Base-by-base conservation (phyloP, 2,113 vertebrate species). In the Sigmodon hispidus region DNA sequence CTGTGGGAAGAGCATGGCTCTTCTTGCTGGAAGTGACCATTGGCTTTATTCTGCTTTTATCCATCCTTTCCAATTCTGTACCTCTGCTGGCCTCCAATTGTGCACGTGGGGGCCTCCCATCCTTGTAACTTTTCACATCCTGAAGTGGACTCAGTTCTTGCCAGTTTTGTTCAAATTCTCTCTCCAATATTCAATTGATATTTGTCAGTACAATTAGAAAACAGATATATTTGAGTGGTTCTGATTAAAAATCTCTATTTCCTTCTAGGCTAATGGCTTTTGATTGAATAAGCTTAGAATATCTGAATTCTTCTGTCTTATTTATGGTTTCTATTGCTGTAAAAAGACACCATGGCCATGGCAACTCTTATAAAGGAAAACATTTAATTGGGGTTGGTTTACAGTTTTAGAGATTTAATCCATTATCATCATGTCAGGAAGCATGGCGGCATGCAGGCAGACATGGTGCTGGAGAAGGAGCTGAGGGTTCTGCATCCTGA, bases 121-220 rank as follows among this genome's bases (percentile, higher is more conserved):
- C 16, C 31, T 0, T 85, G 48, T 69, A 36, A 70, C 69, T 87
- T 76, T 89, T 16, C 86, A 52, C 19, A 84, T 89, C 26, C 84
- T 36, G 50, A 83, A 16, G 21, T 22, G 40, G 45, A 21, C 59
- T 52, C 65, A 36, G 43, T 75, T 87, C 29, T 95, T 92, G 73
- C 36, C 70, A 34, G 50, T 96, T 93, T 94, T 81, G 67, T 76
- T 96, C 88, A 73, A 2, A 65, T 86, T 83, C 34, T 92, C 15
- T 19, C 8, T 76, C 34, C 5, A 86, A 45, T 36, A 36, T 52
- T 63, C 87, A 76, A n/a, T n/a, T n/a, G 77, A 36, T 12, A 40
- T 29, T 24, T 84, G 61, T 63, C 80, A 34, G 29, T 31, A 67
- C 59, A 87, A 43, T 55, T 80, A n/a, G 29, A 52, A 55, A 81